A percentile compares a stretch with the other conserved stretches of the same genome.
phyloP scores from a whole-genome alignment of 2,888 invertebrate species.

The Steinernema hermaphroditum region DNA sequence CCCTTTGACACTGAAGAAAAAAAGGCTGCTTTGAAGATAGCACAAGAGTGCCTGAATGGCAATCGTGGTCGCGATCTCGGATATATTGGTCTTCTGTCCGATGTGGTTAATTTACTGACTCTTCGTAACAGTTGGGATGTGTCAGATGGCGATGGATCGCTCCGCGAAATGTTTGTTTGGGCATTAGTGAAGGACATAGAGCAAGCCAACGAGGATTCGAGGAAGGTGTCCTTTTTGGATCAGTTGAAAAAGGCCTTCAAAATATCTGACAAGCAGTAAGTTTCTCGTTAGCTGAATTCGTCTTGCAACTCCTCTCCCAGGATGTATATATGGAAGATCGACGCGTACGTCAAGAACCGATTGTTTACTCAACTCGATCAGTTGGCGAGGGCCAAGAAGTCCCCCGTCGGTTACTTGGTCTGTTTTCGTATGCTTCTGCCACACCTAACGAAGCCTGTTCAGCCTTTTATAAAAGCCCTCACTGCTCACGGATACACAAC shows the following conservation, averaged over 20 bases:
- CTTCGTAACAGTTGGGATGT: background rate
- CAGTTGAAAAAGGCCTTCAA: slow-evolving; percentile 41
- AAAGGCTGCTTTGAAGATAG: slow-evolving; percentile 34
- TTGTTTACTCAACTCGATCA: slow-evolving; percentile 39
- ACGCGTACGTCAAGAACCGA: slow-evolving; percentile 35
- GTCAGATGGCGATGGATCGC: slow-evolving; percentile 32
- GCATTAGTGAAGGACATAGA: slow-evolving; percentile 35
- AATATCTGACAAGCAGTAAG: slow-evolving; percentile 43
- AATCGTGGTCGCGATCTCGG: slow-evolving; percentile 15
- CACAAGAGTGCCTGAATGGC: slow-evolving; percentile 39
- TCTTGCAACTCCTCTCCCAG: slow-evolving; percentile 2
- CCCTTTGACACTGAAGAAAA: slow-evolving; percentile 46
- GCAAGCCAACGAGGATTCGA: slow-evolving; percentile 12
- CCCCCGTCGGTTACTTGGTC: slow-evolving; percentile 42
- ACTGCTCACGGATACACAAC: slow-evolving; percentile 33
- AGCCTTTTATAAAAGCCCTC: slow-evolving; percentile 42
- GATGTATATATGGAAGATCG: slow-evolving; percentile 39
- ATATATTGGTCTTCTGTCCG: background rate
- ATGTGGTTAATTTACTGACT: slow-evolving; percentile 33
- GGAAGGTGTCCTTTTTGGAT: slow-evolving; percentile 36
- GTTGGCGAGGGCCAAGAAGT: slow-evolving; percentile 36
- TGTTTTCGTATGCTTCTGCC: background rate
- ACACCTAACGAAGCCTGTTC: background rate
- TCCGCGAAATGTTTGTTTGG: slow-evolving; percentile 47
- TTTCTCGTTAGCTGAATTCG: too few relatives aligned